Conservation (phyloP, 2,113 vertebrate genomes). For the Gymnarchus niloticus region DNA sequence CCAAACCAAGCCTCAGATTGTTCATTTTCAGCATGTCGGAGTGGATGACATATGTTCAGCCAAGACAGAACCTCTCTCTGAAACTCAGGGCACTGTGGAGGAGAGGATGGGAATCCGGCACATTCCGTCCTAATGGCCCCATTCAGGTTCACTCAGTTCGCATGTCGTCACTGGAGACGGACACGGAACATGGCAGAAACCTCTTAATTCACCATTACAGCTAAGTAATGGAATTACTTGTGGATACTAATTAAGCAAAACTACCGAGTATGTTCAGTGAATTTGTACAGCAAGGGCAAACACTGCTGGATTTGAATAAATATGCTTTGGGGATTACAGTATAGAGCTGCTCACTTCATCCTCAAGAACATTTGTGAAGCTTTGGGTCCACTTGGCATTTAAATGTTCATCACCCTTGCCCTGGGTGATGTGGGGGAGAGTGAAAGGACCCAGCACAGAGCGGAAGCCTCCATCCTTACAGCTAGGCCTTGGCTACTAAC, state of each 20-base stretch:
- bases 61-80: neutral
- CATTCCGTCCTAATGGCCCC: neutral
- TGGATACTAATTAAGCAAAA: neutral
- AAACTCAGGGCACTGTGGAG: neutral
- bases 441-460: conserved; percentile 65
- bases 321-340: conserved; percentile 34
- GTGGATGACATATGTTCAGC: neutral
- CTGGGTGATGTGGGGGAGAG: conserved; percentile 22
- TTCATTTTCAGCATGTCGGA: neutral
- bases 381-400: conserved; percentile 81
- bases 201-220: too few species aligned
- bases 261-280: neutral
- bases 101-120: neutral
- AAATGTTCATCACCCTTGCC: conserved; percentile 75
- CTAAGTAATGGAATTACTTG: too few species aligned
- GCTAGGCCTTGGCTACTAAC: conserved; percentile 62
- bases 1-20: too few species aligned
- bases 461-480: conserved; percentile 58
- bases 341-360: conserved; percentile 97
- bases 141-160: too few species aligned
- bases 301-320: neutral
- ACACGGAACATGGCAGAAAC: too few species aligned
- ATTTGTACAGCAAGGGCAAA: neutral
- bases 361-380: conserved; percentile 89
- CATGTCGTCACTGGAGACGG: neutral